A percentile compares a stretch with the other conserved stretches of the same genome.
Conservation (phyloP, 2,797 vertebrate species). For the Podargus strigoides region DNA sequence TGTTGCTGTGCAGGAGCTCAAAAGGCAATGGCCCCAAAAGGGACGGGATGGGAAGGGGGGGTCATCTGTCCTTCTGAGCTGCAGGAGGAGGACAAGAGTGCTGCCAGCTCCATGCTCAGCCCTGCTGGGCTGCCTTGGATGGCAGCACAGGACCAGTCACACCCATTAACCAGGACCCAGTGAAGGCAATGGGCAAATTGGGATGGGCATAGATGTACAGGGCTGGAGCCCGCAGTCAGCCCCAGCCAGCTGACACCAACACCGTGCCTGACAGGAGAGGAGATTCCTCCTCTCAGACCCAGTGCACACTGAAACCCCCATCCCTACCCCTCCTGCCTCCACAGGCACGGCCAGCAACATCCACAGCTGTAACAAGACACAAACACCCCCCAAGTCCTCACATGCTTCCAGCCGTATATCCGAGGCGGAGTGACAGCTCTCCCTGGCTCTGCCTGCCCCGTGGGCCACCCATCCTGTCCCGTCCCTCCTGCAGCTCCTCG, state of each 20-base stretch:
- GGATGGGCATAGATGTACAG: background rate
- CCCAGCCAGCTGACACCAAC: background rate
- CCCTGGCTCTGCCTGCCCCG: background rate
- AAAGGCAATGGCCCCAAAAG: background rate
- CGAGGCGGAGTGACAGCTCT: background rate
- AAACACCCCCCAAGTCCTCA: background rate
- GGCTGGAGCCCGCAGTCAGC: background rate
- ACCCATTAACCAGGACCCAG: background rate
- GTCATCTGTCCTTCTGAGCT: background rate
- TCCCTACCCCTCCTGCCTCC: background rate
- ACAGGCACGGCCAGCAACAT: background rate
- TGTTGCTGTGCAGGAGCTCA: background rate
- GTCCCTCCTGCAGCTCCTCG: background rate
- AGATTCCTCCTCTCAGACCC: accelerated
- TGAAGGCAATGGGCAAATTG: accelerated
- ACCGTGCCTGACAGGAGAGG: accelerated
- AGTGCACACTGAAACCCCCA: accelerated
- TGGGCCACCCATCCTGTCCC: background rate
- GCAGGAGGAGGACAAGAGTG: background rate
- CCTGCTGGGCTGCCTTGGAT: background rate
- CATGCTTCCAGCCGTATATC: background rate
- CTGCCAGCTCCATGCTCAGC: background rate
- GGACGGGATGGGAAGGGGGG: background rate
- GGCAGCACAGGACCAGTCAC: background rate
- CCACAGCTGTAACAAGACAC: accelerated